Conservation (phyloP, 2,797 vertebrate species). For the Brotula barbata region DNA sequence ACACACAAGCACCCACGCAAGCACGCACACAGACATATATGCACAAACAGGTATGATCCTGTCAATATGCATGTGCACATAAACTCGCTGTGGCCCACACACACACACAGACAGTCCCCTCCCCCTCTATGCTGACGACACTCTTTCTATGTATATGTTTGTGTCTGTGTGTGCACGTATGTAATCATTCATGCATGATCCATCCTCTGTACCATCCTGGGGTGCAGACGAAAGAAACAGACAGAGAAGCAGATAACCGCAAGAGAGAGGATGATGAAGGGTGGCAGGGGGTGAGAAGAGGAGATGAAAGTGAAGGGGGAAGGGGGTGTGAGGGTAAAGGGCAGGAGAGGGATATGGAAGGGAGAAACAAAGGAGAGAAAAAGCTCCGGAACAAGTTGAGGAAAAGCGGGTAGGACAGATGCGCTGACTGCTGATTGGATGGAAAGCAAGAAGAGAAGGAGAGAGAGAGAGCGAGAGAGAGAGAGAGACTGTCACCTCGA, state of each 20-base stretch:
- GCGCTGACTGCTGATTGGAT: slow-evolving; percentile 72
- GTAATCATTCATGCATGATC: slow-evolving; percentile 57
- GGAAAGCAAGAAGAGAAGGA: slow-evolving; percentile 53
- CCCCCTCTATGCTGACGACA: slow-evolving; percentile 10
- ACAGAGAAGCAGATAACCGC: background rate
- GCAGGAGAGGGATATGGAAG: slow-evolving; percentile 61
- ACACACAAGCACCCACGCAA: background rate
- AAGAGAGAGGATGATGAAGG: slow-evolving; percentile 59
- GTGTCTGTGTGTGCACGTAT: slow-evolving; percentile 11
- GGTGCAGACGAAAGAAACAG: slow-evolving; percentile 46
- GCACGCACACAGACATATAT: background rate
- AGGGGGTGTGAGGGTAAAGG: slow-evolving; percentile 58
- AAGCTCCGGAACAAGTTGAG: slow-evolving; percentile 57
- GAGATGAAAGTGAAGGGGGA: slow-evolving; percentile 62
- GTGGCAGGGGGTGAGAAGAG: slow-evolving; percentile 66
- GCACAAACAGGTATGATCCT: no score
- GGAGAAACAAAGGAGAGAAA: slow-evolving; percentile 53
- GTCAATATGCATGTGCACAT: slow-evolving; percentile 5
- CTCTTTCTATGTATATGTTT: slow-evolving; percentile 26
- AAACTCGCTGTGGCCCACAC: background rate
- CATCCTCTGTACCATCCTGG: slow-evolving; percentile 63
- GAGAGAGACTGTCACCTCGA: slow-evolving; percentile 72
- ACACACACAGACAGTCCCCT: slow-evolving; percentile 4
- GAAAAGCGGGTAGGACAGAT: slow-evolving; percentile 65
- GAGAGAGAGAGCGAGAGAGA: slow-evolving; percentile 23